Conservation (phyloP, 2,113 vertebrate species). For the Pycnonotus jocosus region DNA sequence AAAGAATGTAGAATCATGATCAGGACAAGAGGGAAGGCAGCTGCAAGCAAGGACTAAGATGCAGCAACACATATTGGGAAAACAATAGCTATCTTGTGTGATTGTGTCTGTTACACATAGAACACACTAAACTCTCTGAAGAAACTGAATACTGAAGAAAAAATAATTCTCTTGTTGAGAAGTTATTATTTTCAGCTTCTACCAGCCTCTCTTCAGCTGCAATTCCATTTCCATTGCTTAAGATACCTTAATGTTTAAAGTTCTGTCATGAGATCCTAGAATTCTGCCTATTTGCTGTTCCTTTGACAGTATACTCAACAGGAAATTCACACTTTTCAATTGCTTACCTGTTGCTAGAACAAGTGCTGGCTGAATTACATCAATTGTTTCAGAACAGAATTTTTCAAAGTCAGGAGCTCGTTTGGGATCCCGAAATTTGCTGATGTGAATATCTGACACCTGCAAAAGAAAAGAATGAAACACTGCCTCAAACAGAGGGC, state of each 20-base stretch:
- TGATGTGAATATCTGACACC: constrained; percentile 96
- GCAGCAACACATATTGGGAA: background rate
- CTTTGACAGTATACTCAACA: background rate
- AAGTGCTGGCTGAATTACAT: constrained; percentile 85
- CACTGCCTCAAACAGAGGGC: background rate
- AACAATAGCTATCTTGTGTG: background rate
- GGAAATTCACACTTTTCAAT: background rate
- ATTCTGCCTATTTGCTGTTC: background rate
- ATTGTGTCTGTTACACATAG: background rate
- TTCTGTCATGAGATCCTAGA: background rate
- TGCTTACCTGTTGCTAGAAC: constrained; percentile 91
- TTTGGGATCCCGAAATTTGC: constrained; percentile 84
- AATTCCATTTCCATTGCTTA: background rate
- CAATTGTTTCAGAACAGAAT: constrained; percentile 90
- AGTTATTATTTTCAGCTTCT: background rate
- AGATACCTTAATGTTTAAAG: background rate
- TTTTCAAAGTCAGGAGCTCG: constrained; percentile 87
- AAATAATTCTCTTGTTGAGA: background rate
- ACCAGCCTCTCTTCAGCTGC: background rate
- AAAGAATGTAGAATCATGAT: background rate
- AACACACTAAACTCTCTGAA: background rate
- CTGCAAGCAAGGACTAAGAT: background rate
- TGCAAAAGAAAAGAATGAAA: constrained; percentile 34
- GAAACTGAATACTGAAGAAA: background rate
- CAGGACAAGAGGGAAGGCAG: background rate